These are phyloP conservation scores for Phortica magna DNA, from an alignment of 2,888 invertebrate genomes.

Conservation along the genomic window DNA sequence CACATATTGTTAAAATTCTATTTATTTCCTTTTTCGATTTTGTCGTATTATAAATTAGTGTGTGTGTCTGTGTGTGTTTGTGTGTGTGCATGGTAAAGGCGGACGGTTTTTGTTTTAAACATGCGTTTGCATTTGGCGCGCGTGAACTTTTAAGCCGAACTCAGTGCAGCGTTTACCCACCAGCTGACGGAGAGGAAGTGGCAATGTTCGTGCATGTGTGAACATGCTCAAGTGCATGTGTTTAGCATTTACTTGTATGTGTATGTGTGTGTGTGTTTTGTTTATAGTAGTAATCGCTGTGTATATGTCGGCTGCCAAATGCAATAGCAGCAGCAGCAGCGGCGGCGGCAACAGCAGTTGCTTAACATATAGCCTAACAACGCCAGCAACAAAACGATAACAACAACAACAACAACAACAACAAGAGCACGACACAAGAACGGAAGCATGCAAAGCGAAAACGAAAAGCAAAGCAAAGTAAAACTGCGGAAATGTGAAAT, in stretches of 20 bases:
- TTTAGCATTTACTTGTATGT: constrained; percentile 20
- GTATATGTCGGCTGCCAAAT: constrained; percentile 31
- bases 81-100: background rate
- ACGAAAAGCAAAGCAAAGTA: constrained; percentile 45
- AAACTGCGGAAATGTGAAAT: constrained; percentile 70
- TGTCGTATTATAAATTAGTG: background rate
- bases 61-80: background rate
- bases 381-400: too few relatives aligned
- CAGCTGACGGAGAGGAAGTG: constrained; percentile 8
- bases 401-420: constrained; percentile 18
- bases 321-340: constrained; percentile 33
- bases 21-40: constrained; percentile 28
- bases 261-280: constrained; percentile 6
- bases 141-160: constrained; percentile 4
- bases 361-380: background rate
- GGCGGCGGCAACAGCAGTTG: constrained; percentile 20
- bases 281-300: background rate
- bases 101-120: constrained; percentile 20
- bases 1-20: background rate
- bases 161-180: background rate
- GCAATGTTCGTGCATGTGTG: constrained; percentile 28
- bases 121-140: constrained; percentile 32
- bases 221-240: constrained; percentile 36
- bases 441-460: constrained; percentile 55
- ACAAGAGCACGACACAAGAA: constrained; percentile 9